Conservation (phyloP, 2,888 invertebrate species). For the Megalurothrips usitatus region DNA sequence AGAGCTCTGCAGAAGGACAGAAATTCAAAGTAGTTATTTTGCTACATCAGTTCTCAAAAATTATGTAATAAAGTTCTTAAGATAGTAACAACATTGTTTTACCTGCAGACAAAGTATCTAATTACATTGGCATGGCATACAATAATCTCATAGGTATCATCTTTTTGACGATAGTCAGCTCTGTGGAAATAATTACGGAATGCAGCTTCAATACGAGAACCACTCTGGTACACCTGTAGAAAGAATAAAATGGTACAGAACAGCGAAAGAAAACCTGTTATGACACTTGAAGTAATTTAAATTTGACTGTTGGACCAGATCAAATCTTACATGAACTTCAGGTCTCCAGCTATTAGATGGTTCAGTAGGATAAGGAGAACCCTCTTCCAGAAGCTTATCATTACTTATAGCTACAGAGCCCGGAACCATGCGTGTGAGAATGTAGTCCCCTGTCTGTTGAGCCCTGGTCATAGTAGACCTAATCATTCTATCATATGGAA, state of each 20-base stretch:
- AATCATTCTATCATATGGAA: conserved; percentile 74
- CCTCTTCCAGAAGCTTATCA: conserved; percentile 80
- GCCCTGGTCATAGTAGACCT: conserved; percentile 93
- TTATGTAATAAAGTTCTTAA: no score
- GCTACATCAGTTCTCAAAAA: conserved; percentile 27
- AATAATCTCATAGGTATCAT: conserved; percentile 81
- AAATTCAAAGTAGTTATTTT: conserved; percentile 30
- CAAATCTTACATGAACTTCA: conserved; percentile 61
- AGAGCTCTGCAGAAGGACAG: conserved; percentile 66
- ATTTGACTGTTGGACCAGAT: not conserved
- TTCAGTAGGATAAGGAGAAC: conserved; percentile 91
- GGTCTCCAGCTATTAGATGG: conserved; percentile 88
- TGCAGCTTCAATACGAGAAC: conserved; percentile 91
- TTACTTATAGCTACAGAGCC: conserved; percentile 54
- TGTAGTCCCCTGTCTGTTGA: conserved; percentile 82
- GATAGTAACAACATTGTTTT: conserved; percentile 39
- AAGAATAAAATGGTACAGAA: conserved; percentile 29
- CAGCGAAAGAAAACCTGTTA: not conserved
- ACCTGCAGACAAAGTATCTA: conserved; percentile 88
- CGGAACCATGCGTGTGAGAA: conserved; percentile 61
- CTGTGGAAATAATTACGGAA: conserved; percentile 91
- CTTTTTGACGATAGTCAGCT: conserved; percentile 71
- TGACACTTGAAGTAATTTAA: conserved; percentile 28
- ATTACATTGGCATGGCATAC: conserved; percentile 99
- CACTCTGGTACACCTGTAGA: conserved; percentile 89